Evolutionary conservation across 2,113 vertebrate genomes (phyloP), one percentile per base, ranked within the genome.

Genomic region (Gasterosteus aculeatus): DNA sequence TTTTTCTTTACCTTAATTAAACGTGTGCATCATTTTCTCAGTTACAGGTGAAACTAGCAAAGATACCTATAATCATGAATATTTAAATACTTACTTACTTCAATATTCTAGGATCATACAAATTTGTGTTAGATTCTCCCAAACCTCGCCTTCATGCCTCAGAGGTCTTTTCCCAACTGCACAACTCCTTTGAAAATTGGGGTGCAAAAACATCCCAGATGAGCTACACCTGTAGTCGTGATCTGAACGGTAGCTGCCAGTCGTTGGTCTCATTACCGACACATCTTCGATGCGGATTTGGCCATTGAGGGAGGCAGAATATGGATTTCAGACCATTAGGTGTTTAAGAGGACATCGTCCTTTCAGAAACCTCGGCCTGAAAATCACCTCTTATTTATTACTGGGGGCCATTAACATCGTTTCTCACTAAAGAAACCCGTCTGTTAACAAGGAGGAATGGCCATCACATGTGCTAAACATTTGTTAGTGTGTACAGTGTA

Each of bases 391-490:
- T 66, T 58, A 2, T 39, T 5, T 42, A 41, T 83, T 57, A 66
- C 58, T 8, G 47, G 53, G 42, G 19, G 33, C 64, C 64, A 66
- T 78, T 60, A 59, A 49, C 58, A 67, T 72, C 44, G 56, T 69
- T 60, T 75, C 59, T 66, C 64, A 12, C 33, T 22, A 7, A 66
- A 54, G 66, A 57, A 68, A 66, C 9, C 39, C 60, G 69, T 66
- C 42, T 35, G 62, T 51, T 77, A 88, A 85, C 85, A 67, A 65
- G 33, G 22, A 78, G 73, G 64, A 85, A 61, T 7, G 2, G 72
- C 59, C 69, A 67, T 58, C 64, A 41, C 46, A 47, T 54, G 56
- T 41, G 44, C 39, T 57, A 47, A 79, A 54, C 39, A 59, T 76
- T 59, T 19, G 39, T 44, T 46, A n/a, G 42, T 72, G 41, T 64